Conservation (phyloP, 2,888 invertebrate species). For the Orthosia incerta region DNA sequence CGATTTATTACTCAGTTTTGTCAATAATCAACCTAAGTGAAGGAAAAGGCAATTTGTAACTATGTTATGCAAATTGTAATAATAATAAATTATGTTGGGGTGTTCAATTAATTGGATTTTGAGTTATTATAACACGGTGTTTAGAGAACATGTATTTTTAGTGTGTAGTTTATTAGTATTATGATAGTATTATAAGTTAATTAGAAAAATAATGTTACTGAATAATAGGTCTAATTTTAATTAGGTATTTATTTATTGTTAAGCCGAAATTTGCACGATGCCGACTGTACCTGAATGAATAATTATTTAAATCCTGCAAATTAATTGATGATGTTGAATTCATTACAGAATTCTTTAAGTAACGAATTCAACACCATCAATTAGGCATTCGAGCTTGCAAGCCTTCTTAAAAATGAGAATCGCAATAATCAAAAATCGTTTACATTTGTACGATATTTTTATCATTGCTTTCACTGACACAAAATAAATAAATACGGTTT, state of each 20-base stretch:
- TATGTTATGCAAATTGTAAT: too few relatives aligned
- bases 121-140: not conserved
- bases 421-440: not conserved
- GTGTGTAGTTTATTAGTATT: constrained; percentile 25
- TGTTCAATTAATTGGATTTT: not conserved
- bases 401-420: not conserved
- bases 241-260: constrained; percentile 5
- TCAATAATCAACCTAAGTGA: too few relatives aligned
- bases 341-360: not conserved
- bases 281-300: constrained; percentile 10
- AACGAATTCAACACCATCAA: too few relatives aligned
- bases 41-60: too few relatives aligned
- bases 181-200: constrained; percentile 30
- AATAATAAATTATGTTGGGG: too few relatives aligned
- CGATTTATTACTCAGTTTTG: too few relatives aligned
- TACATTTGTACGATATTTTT: not conserved
- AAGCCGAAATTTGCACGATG: not conserved
- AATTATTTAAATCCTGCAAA: constrained; percentile 2
- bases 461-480: not conserved
- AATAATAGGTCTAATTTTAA: constrained; percentile 8
- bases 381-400: not conserved
- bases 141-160: not conserved
- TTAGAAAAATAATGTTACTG: constrained; percentile 4
- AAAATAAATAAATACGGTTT: not conserved
- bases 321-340: not conserved